Conservation (phyloP, 2,888 invertebrate genomes). For the Spodoptera picta region DNA sequence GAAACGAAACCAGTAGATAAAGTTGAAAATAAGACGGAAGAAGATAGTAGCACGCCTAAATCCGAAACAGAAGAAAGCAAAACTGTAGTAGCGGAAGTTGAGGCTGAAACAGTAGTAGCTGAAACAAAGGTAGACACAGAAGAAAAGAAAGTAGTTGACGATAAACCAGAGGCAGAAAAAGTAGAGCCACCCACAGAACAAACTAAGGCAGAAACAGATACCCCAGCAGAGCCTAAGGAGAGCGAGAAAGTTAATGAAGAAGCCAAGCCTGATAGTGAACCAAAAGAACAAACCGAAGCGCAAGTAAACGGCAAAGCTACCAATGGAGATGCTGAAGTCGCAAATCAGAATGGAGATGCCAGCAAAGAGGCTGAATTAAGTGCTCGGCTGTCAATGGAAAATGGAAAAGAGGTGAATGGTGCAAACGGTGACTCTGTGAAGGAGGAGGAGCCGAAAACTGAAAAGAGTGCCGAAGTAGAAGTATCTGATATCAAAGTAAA, state of each 20-base stretch:
- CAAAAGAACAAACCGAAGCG: constrained; percentile 67
- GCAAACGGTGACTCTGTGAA: constrained; percentile 67
- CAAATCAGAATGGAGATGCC: constrained; percentile 75
- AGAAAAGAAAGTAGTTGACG: constrained; percentile 40
- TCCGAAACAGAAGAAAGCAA: constrained; percentile 50
- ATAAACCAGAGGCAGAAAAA: constrained; percentile 27
- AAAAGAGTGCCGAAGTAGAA: constrained; percentile 71
- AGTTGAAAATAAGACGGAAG: constrained; percentile 49
- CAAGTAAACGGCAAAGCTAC: constrained; percentile 79
- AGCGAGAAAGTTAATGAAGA: constrained; percentile 51
- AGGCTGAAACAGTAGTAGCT: constrained; percentile 38
- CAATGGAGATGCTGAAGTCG: constrained; percentile 70
- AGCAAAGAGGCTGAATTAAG: constrained; percentile 75
- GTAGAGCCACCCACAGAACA: constrained; percentile 37
- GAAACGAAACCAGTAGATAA: constrained; percentile 26
- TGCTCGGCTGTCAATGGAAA: constrained; percentile 77
- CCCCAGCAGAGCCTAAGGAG: constrained; percentile 48
- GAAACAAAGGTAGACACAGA: constrained; percentile 32
- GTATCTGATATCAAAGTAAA: constrained; percentile 88
- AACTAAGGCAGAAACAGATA: constrained; percentile 44
- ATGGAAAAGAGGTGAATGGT: constrained; percentile 73
- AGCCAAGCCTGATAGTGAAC: constrained; percentile 59
- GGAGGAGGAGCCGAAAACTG: constrained; percentile 74
- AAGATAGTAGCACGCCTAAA: constrained; percentile 36
- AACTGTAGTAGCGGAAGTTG: constrained; percentile 39